These are phyloP conservation scores for Bombus difficillimus DNA, from an alignment of 1,140 invertebrate genomes.

Conservation along the genomic window DNA sequence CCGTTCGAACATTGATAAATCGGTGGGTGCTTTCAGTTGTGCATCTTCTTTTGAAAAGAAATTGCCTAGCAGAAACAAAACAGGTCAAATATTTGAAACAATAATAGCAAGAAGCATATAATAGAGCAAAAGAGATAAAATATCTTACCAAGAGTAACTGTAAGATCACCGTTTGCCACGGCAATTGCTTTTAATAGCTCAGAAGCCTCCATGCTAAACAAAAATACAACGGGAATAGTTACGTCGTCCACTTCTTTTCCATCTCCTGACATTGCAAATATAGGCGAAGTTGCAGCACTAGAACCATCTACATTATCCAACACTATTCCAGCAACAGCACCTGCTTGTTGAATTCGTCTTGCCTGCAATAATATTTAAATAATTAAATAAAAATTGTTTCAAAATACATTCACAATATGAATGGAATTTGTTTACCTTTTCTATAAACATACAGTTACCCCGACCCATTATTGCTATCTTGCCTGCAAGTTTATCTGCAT, in stretches of 20 bases:
- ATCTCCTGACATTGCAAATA: slow-evolving; percentile 98
- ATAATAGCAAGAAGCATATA: background rate
- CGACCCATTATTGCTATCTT: slow-evolving; percentile 93
- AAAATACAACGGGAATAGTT: slow-evolving; percentile 94
- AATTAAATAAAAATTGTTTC: slow-evolving; percentile 3
- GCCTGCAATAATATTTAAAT: slow-evolving; percentile 82
- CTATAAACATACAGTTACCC: slow-evolving; percentile 97
- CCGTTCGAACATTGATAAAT: slow-evolving; percentile 79
- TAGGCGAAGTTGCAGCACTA: slow-evolving; percentile 87
- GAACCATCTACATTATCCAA: slow-evolving; percentile 93
- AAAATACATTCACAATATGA: background rate
- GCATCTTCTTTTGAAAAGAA: slow-evolving; percentile 73
- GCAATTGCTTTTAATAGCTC: slow-evolving; percentile 85
- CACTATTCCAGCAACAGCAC: slow-evolving; percentile 93
- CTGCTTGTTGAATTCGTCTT: slow-evolving; percentile 90
- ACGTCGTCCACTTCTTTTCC: slow-evolving; percentile 90
- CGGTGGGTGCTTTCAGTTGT: slow-evolving; percentile 77
- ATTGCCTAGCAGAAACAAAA: slow-evolving; percentile 69
- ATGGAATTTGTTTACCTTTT: slow-evolving; percentile 87
- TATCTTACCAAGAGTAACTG: slow-evolving; percentile 72
- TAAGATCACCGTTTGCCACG: slow-evolving; percentile 64
- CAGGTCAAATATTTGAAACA: background rate
- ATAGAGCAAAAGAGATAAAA: background rate
- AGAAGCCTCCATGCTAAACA: slow-evolving; percentile 92
- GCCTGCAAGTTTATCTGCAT: slow-evolving; percentile 85